A percentile compares a stretch with the other conserved stretches of the same genome.
phyloP scores from a whole-genome alignment of 1,140 invertebrate species.

The Holotrichia oblita region DNA sequence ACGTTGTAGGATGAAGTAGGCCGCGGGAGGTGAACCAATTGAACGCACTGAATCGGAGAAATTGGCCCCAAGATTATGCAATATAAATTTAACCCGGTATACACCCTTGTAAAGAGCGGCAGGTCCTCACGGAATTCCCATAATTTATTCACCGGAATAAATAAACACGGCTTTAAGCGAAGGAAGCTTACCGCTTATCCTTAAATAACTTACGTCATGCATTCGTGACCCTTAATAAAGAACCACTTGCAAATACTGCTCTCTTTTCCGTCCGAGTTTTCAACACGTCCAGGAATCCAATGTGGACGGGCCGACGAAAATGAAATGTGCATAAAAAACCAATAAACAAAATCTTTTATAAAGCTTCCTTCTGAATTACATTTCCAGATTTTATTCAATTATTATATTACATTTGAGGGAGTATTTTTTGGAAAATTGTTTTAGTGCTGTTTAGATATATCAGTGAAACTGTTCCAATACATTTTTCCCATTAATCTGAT shows the following conservation, averaged over 20 bases:
- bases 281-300: background rate
- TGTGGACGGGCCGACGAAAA: background rate
- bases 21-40: slow-evolving; percentile 7
- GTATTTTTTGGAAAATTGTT: no score
- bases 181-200: slow-evolving; percentile 22
- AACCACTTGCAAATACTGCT: slow-evolving; percentile 5
- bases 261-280: background rate
- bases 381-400: background rate
- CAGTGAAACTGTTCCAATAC: background rate
- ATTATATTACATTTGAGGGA: no score
- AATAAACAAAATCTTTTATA: background rate
- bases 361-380: background rate
- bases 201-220: slow-evolving; percentile 34
- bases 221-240: slow-evolving; percentile 33
- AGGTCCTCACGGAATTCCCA: slow-evolving; percentile 30
- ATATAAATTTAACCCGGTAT: slow-evolving; percentile 27
- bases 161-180: slow-evolving; percentile 31
- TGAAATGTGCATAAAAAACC: background rate
- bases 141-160: slow-evolving; percentile 36
- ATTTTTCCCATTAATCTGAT: background rate
- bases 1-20: background rate
- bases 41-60: slow-evolving; percentile 35
- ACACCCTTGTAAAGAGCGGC: background rate
- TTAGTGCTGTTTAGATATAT: background rate
- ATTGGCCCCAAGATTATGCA: slow-evolving; percentile 32